Evolutionary conservation across 2,113 vertebrate genomes (phyloP).

Genomic region (Furnarius figulus): DNA sequence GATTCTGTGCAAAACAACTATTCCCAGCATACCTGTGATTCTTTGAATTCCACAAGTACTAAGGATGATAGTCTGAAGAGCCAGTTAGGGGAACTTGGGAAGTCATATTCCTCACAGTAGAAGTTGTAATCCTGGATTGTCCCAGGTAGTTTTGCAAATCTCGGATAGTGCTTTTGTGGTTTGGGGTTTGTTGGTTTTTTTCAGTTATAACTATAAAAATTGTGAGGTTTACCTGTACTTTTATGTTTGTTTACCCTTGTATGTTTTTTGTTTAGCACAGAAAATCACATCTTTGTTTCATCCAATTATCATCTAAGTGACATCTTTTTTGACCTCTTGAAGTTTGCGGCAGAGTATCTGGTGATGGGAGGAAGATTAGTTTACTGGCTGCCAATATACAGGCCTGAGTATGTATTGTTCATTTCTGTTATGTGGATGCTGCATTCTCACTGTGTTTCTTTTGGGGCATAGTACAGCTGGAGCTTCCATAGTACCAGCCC

Average conservation of each 20-base stretch:
- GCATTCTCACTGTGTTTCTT: not conserved
- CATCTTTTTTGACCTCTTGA: constrained; percentile 94
- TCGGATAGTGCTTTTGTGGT: not conserved
- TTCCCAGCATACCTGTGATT: not conserved
- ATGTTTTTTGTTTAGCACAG: constrained; percentile 68
- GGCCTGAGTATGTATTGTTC: constrained; percentile 87
- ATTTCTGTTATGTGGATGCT: not conserved
- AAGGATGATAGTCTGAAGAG: not conserved
- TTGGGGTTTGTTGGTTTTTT: not conserved
- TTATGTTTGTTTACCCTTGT: not conserved
- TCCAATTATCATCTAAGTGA: constrained; percentile 93
- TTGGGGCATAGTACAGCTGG: not conserved
- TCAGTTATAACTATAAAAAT: not conserved
- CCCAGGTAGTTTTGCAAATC: not conserved
- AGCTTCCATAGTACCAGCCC: not conserved
- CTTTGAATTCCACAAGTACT: not conserved
- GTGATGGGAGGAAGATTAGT: constrained; percentile 90
- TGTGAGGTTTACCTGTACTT: not conserved
- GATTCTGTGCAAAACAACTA: not conserved
- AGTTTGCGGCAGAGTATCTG: constrained; percentile 89
- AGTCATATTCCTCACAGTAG: not conserved
- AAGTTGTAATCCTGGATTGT: not conserved
- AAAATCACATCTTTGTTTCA: constrained; percentile 89
- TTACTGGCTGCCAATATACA: constrained; percentile 95
- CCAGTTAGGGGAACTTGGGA: not conserved